These are phyloP conservation scores for Taphrorychus bicolor DNA, from an alignment of 2,888 invertebrate species.

Conservation along the genomic window DNA sequence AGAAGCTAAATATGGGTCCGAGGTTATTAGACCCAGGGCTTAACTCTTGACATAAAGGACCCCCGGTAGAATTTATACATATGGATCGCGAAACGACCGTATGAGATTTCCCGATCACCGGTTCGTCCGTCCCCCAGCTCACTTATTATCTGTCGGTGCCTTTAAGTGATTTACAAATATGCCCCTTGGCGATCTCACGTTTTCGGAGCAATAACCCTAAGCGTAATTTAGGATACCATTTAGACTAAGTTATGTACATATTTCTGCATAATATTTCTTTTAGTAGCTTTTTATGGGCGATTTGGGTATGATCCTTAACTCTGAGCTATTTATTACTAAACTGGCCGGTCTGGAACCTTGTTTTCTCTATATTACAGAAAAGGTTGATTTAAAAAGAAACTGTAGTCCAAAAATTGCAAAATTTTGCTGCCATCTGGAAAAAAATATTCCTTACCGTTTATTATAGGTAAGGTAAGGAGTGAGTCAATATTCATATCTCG, in stretches of 20 bases:
- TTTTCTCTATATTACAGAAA: too few species aligned
- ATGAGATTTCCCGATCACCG: constrained; percentile 64
- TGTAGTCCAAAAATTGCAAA: too few species aligned
- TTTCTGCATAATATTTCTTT: constrained; percentile 19
- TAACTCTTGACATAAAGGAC: constrained; percentile 87
- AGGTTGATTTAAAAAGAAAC: too few species aligned
- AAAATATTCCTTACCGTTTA: too few species aligned
- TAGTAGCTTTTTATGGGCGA: constrained; percentile 16
- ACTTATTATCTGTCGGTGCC: constrained; percentile 60
- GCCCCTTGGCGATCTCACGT: constrained; percentile 19
- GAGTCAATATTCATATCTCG: too few species aligned
- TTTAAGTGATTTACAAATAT: constrained; percentile 53
- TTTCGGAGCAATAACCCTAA: constrained; percentile 26
- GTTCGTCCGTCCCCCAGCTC: constrained; percentile 59
- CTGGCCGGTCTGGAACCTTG: neutral
- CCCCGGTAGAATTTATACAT: constrained; percentile 91
- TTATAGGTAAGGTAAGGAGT: too few species aligned
- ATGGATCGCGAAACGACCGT: constrained; percentile 94
- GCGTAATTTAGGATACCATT: constrained; percentile 30
- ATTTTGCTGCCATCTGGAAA: too few species aligned
- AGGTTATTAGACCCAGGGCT: constrained; percentile 70
- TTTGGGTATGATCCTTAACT: constrained; percentile 6
- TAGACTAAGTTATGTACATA: constrained; percentile 36
- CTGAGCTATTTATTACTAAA: neutral
- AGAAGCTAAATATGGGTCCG: constrained; percentile 65